These are phyloP conservation scores for Apamea anceps DNA, from an alignment of 2,888 invertebrate species.

Conservation along the genomic window DNA sequence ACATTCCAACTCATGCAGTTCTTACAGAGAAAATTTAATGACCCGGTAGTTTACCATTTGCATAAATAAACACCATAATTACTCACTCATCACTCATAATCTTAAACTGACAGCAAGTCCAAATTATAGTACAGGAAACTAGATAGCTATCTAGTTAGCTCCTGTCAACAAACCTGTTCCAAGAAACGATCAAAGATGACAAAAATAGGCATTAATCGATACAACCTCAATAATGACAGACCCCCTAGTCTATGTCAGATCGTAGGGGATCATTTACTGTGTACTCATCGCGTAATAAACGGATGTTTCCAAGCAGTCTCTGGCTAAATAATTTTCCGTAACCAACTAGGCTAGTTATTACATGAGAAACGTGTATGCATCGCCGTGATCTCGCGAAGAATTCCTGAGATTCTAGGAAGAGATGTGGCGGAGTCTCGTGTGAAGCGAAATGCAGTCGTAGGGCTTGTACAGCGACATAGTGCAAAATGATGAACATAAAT, in stretches of 20 bases:
- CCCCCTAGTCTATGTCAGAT: slow-evolving; percentile 51
- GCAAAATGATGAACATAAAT: background rate
- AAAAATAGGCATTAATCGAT: slow-evolving; percentile 32
- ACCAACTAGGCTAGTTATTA: slow-evolving; percentile 51
- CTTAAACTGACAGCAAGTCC: background rate
- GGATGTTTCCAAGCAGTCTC: slow-evolving; percentile 59
- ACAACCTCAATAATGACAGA: slow-evolving; percentile 11
- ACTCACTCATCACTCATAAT: slow-evolving; percentile 7
- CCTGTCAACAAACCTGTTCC: slow-evolving; percentile 4
- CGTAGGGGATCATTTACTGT: slow-evolving; percentile 60
- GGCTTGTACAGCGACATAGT: slow-evolving; percentile 11
- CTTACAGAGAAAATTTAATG: background rate
- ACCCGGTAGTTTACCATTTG: background rate
- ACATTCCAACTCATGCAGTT: background rate
- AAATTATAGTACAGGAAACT: slow-evolving; percentile 14
- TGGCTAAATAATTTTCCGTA: slow-evolving; percentile 61
- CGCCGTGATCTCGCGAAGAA: slow-evolving; percentile 45
- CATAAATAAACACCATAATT: background rate
- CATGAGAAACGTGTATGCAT: slow-evolving; percentile 49
- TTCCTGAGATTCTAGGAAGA: slow-evolving; percentile 51
- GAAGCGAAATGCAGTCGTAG: slow-evolving; percentile 44
- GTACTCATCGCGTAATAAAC: slow-evolving; percentile 60
- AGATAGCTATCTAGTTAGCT: background rate
- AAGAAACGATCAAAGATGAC: slow-evolving; percentile 14
- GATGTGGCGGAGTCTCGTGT: slow-evolving; percentile 51